These are phyloP conservation scores for Myotis findleyi DNA, from an alignment of 2,797 vertebrate genomes.

Conservation along the genomic window DNA sequence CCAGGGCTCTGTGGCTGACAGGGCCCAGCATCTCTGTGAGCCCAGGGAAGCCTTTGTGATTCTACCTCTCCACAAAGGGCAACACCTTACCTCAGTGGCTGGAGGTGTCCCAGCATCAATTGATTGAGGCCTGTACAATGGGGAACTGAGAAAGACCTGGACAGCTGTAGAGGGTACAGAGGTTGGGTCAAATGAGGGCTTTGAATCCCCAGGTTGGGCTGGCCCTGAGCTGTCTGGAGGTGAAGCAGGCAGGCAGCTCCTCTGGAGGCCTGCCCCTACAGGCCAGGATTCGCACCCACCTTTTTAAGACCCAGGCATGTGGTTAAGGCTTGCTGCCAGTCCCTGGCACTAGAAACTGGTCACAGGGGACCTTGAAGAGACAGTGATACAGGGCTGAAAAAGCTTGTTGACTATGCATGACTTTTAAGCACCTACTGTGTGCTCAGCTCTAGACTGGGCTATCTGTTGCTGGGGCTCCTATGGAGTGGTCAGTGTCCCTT, in stretches of 20 bases:
- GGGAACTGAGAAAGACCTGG: not conserved
- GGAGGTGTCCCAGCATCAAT: not conserved
- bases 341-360: not conserved
- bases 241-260: not conserved
- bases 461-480: not conserved
- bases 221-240: not conserved
- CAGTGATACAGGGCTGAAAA: not conserved
- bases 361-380: not conserved
- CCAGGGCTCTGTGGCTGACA: not conserved
- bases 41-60: not conserved
- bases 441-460: not conserved
- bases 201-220: not conserved
- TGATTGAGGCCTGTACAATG: not conserved
- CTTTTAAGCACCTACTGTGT: conserved; percentile 12
- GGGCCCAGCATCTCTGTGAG: not conserved
- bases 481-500: not conserved
- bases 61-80: not conserved
- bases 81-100: not conserved
- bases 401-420: not conserved
- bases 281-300: not conserved
- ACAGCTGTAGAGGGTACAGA: not conserved
- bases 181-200: not conserved
- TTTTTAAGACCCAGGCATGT: conserved; percentile 48
- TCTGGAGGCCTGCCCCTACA: not conserved
- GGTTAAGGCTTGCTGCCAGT: not conserved